Percentiles rank a stretch among this genome's conserved stretches.
Evolutionary conservation across 2,797 vertebrate species (phyloP).

Genomic region (Microhierax caerulescens): DNA sequence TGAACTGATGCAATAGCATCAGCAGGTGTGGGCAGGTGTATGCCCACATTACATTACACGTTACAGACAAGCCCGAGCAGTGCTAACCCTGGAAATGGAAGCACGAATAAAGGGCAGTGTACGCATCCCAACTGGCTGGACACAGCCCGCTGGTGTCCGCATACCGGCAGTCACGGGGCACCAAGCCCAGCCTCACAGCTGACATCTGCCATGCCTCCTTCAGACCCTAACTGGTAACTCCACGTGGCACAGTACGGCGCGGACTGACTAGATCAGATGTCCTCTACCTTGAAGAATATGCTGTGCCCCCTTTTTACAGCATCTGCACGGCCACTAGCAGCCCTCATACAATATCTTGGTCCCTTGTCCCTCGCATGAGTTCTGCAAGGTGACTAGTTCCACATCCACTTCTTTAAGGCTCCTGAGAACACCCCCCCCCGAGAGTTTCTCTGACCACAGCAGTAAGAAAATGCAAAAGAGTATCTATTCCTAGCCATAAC

Average conservation of each 20-base stretch:
- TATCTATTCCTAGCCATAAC: not conserved
- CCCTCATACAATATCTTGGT: not conserved
- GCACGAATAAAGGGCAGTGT: not conserved
- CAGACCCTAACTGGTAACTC: not conserved
- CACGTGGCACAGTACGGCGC: not conserved
- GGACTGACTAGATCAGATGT: not conserved
- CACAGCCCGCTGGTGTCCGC: not conserved
- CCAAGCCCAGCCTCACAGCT: not conserved
- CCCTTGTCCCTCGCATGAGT: not conserved
- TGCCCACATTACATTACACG: too few relatives aligned
- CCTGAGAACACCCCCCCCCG: not conserved
- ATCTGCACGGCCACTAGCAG: not conserved
- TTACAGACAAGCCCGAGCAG: not conserved
- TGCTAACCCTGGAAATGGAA: not conserved
- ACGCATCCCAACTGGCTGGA: not conserved
- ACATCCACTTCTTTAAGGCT: not conserved
- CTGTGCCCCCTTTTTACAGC: not conserved
- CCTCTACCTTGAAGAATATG: not conserved
- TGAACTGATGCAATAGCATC: not conserved
- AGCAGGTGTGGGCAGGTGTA: accelerated
- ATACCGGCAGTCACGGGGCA: not conserved
- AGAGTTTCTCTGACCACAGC: not conserved
- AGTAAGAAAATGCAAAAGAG: not conserved
- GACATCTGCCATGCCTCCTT: not conserved
- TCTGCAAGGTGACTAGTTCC: not conserved